Conservation (phyloP, 2,113 vertebrate species). For the Brachyistius frenatus region DNA sequence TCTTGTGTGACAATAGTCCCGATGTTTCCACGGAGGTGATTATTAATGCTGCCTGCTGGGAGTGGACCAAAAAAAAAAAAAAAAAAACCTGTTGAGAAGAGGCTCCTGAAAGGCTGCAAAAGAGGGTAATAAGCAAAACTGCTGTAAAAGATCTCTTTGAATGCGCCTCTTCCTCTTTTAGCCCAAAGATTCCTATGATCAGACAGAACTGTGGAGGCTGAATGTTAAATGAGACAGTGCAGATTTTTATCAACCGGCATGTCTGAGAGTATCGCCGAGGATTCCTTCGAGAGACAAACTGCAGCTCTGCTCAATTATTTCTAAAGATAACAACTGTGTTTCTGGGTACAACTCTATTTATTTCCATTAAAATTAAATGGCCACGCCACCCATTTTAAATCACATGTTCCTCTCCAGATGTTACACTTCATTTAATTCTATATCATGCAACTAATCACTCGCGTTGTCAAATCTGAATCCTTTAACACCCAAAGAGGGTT, state of each 20-base stretch:
- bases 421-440: too few species aligned
- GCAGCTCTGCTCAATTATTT: not conserved
- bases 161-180: constrained; percentile 5
- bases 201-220: constrained; percentile 7
- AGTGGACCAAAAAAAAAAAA: constrained; percentile 32
- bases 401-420: too few species aligned
- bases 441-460: too few species aligned
- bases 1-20: constrained; percentile 53
- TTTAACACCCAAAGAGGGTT: too few species aligned
- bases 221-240: not conserved
- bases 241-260: constrained; percentile 15
- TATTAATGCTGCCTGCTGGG: constrained; percentile 70
- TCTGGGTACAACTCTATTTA: not conserved
- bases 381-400: not conserved
- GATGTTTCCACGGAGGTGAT: constrained; percentile 69
- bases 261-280: not conserved
- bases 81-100: constrained; percentile 33
- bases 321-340: not conserved
- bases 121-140: constrained; percentile 66
- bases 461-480: too few species aligned
- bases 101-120: constrained; percentile 52
- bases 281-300: not conserved
- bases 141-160: constrained; percentile 54
- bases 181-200: constrained; percentile 32
- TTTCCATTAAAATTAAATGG: not conserved